phyloP scores from a whole-genome alignment of 2,797 vertebrate genomes.

The Glyptemys insculpta region DNA sequence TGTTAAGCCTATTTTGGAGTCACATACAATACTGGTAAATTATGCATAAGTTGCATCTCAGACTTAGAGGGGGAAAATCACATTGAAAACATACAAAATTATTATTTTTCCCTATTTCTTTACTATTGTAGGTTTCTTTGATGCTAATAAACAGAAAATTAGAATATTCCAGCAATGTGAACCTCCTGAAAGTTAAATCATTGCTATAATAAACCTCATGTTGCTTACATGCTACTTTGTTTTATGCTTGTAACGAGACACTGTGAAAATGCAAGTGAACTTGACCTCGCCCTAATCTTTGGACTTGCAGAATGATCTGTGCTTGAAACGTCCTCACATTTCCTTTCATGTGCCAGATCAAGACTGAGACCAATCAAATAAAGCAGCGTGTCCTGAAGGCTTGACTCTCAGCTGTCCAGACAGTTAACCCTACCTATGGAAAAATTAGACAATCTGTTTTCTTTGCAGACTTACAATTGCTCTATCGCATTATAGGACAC shows the following conservation, averaged over 20 bases:
- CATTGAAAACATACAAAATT: neutral
- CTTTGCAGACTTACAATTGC: neutral
- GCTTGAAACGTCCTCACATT: conserved; percentile 56
- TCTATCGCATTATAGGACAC: neutral
- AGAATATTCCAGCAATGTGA: neutral
- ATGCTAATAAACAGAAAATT: neutral
- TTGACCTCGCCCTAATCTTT: conserved; percentile 63
- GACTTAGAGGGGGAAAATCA: neutral
- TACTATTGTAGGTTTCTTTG: neutral
- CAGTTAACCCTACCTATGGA: conserved; percentile 48
- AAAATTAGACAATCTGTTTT: conserved; percentile 28
- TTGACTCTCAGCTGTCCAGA: conserved; percentile 61
- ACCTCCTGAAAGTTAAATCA: conserved; percentile 6
- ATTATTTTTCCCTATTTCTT: neutral
- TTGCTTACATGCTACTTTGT: neutral
- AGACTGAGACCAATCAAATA: conserved; percentile 66
- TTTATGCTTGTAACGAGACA: conserved; percentile 30
- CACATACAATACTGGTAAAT: neutral
- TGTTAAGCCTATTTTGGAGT: rapidly evolving
- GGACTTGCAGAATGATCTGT: conserved; percentile 53
- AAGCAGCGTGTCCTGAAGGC: conserved; percentile 53
- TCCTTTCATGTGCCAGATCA: conserved; percentile 64
- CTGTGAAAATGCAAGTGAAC: conserved; percentile 30
- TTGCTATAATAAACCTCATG: neutral
- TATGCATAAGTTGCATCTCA: neutral